A percentile compares a stretch with the other conserved stretches of the same genome.
These are phyloP conservation scores for Xenopus laevis DNA, from an alignment of 2,113 vertebrate species.

Conservation along the genomic window DNA sequence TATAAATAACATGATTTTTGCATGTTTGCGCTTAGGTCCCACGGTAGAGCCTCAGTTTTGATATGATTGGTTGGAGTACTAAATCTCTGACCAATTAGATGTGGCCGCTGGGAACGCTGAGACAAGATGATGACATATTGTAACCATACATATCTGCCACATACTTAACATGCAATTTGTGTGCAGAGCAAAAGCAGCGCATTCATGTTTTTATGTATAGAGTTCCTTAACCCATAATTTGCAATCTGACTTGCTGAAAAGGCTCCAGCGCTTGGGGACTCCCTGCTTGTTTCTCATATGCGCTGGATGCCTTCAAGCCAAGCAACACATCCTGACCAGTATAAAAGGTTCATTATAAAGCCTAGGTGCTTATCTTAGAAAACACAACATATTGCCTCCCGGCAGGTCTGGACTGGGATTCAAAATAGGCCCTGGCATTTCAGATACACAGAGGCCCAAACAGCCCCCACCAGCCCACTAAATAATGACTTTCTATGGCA, in stretches of 20 bases:
- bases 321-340: conserved; percentile 8
- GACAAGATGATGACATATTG: conserved; percentile 34
- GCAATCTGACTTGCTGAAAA: conserved; percentile 34
- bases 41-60: no score
- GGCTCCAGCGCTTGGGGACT: conserved; percentile 9
- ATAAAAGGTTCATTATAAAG: no score
- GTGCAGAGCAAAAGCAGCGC: conserved; percentile 20
- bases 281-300: conserved; percentile 4
- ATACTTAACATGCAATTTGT: conserved; percentile 39
- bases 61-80: not conserved
- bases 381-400: no score
- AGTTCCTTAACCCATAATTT: conserved; percentile 32
- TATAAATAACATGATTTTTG: no score
- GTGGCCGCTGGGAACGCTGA: conserved; percentile 17
- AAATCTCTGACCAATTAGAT: conserved; percentile 4
- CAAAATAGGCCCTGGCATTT: no score
- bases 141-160: conserved; percentile 22
- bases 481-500: no score
- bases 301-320: conserved; percentile 1
- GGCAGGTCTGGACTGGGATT: no score
- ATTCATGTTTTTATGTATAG: conserved; percentile 31
- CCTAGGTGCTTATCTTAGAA: no score
- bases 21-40: no score
- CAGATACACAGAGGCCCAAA: no score
- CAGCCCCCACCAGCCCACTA: no score